Base-by-base conservation (phyloP, 2,797 vertebrate species). In the Echeneis naucrates region DNA sequence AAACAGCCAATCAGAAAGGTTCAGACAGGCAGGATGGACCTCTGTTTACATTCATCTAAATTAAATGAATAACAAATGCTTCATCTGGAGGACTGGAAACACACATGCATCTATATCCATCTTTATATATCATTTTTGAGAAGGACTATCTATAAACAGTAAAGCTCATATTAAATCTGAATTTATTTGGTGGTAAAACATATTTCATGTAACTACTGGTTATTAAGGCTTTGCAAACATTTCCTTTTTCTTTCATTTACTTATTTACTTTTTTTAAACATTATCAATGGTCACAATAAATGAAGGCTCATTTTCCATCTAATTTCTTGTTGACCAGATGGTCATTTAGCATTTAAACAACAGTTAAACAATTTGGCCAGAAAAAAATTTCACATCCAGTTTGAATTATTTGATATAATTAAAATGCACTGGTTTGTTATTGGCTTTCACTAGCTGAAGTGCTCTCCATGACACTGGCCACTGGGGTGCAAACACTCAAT, bases 1-100 rank as follows among this genome's bases (percentile, higher is more conserved):
- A 69, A 42, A 57, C n/a, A 45, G 27, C 13, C 21, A 56, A 40
- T 61, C 27, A 64, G 23, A 21, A 27, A 6, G 48, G 24, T 51
- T 32, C n/a, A 30, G 7, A 37, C 35, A 37, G 35, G 10, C 10
- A 14, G 13, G 38, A 2, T 40, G 38, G 17, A 17, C 4, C 16
- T 40, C 6, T 12, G 40, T 47, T 67, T 33, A 4, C 17, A 44
- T 55, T 53, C 44, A n/a, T 55, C 53, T 42, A 21, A 19, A 30
- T 17, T 53, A 16, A 54, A 48, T 21, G 23, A 62, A 53, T 17
- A 37, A 54, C 16, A 23, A 3, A 62, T 16, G 6, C 37, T 8
- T 33, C 17, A 1, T 50, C 8, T 26, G 4, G 44, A n/a, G n/a
- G n/a, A n/a, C n/a, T n/a, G n/a, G n/a, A n/a, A n/a, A n/a, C n/a